Evolutionary conservation across 2,797 vertebrate species (phyloP).

Genomic region (Sarcoramphus papa): DNA sequence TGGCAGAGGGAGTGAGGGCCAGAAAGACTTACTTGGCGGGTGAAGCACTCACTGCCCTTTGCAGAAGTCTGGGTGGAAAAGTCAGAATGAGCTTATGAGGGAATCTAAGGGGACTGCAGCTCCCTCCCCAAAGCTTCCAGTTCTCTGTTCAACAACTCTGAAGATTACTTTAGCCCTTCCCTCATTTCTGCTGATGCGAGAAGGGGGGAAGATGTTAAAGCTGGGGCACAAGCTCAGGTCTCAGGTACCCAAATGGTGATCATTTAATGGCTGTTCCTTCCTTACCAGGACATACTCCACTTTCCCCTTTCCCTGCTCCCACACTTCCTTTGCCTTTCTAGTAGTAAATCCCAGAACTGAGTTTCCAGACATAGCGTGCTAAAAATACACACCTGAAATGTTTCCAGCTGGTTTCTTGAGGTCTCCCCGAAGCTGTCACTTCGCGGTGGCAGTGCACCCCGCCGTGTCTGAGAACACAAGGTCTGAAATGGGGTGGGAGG

Average conservation of each 20-base stretch:
- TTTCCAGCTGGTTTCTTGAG: background rate
- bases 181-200: background rate
- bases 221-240: background rate
- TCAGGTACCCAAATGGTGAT: background rate
- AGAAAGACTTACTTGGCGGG: background rate
- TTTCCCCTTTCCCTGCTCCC: background rate
- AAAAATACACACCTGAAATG: background rate
- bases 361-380: background rate
- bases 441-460: fast-evolving
- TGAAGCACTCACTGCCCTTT: background rate
- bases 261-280: background rate
- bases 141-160: background rate
- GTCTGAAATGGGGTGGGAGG: background rate
- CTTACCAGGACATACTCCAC: fast-evolving
- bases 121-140: background rate
- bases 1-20: background rate
- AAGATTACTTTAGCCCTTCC: background rate
- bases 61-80: background rate
- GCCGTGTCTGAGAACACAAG: background rate
- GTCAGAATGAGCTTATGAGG: background rate
- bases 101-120: background rate
- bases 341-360: background rate
- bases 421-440: background rate
- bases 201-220: background rate
- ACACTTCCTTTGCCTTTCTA: background rate